A percentile compares a stretch with the other conserved stretches of the same genome.
Conservation (phyloP, 2,888 invertebrate genomes). For the Luperina testacea region DNA sequence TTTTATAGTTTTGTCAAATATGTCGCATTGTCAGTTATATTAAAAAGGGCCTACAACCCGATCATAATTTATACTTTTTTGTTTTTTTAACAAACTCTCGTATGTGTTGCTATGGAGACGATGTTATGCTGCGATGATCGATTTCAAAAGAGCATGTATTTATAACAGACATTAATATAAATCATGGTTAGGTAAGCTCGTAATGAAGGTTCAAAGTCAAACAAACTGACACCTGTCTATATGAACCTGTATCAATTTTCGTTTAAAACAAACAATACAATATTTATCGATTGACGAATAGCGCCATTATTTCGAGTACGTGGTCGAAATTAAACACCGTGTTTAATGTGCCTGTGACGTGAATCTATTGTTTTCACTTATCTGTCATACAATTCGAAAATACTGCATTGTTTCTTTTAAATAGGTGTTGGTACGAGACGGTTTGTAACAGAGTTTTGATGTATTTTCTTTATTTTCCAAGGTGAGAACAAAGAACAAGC, state of each 20-base stretch:
- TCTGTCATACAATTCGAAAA: background rate
- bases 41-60: background rate
- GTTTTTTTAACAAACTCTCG: background rate
- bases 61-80: background rate
- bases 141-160: background rate
- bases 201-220: background rate
- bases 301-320: conserved; percentile 14
- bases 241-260: background rate
- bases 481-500: conserved; percentile 91
- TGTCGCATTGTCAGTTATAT: background rate
- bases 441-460: background rate
- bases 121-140: background rate
- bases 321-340: background rate
- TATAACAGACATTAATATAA: background rate
- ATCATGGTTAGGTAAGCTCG: background rate
- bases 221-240: background rate
- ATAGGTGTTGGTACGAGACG: background rate
- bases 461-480: conserved; percentile 67
- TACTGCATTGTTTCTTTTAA: conserved; percentile 15
- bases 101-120: no score
- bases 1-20: background rate
- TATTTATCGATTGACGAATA: background rate
- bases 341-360: conserved; percentile 16
- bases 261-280: background rate
- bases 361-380: conserved; percentile 18